These are phyloP conservation scores for Achroia grisella DNA, from an alignment of 1,140 invertebrate species.

Conservation along the genomic window DNA sequence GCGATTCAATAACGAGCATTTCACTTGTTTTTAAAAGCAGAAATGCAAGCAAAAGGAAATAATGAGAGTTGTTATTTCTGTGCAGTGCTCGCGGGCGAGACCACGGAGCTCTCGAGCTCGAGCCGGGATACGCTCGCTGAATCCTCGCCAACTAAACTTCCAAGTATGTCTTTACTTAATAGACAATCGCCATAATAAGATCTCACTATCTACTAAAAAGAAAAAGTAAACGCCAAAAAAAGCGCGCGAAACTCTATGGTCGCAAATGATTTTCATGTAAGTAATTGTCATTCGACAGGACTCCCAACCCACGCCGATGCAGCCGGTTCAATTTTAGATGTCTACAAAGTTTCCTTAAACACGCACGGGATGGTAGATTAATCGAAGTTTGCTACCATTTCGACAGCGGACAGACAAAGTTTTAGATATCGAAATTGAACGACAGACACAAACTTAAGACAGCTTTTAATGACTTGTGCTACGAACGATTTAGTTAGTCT, in stretches of 20 bases:
- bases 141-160: slow-evolving; percentile 74
- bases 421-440: slow-evolving; percentile 1
- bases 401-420: background rate
- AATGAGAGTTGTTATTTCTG: slow-evolving; percentile 55
- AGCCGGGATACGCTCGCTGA: slow-evolving; percentile 71
- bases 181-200: slow-evolving; percentile 39
- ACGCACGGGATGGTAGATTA: background rate
- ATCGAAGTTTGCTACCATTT: background rate
- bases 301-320: background rate
- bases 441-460: background rate
- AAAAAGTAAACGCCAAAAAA: no score
- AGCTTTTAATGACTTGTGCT: slow-evolving; percentile 2
- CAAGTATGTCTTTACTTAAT: slow-evolving; percentile 72
- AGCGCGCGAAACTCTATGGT: no score
- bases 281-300: background rate
- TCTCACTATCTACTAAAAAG: slow-evolving; percentile 32
- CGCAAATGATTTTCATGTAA: no score
- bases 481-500: no score
- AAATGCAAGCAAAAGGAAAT: slow-evolving; percentile 3
- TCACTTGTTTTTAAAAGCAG: background rate
- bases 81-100: slow-evolving; percentile 62
- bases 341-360: no score
- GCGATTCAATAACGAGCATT: no score
- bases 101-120: slow-evolving; percentile 72
- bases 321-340: no score